phyloP scores from a whole-genome alignment of 2,888 invertebrate species.

The Pogonocherus hispidulus region DNA sequence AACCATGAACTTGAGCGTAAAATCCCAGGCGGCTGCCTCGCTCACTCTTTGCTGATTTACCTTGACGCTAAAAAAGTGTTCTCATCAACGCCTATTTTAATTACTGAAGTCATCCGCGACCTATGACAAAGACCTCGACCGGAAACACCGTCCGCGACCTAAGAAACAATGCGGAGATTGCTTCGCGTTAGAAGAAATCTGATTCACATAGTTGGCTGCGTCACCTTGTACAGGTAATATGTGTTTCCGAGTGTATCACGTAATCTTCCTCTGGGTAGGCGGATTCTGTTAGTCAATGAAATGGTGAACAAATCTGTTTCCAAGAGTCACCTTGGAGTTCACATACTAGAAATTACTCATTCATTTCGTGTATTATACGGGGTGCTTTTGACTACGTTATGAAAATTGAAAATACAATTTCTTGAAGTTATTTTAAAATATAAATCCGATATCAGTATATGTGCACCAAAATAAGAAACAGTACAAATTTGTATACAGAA shows the following conservation, averaged over 20 bases:
- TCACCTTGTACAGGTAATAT: slow-evolving; percentile 13
- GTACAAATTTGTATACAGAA: too few species aligned
- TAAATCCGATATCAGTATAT: too few species aligned
- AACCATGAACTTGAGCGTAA: background rate
- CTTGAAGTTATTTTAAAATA: too few species aligned
- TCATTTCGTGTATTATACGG: too few species aligned
- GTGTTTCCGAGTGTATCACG: slow-evolving; percentile 14
- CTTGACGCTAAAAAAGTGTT: slow-evolving; percentile 8
- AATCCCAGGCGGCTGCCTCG: background rate
- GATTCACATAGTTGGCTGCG: slow-evolving; percentile 18
- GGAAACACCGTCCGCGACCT: background rate
- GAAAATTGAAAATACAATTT: too few species aligned
- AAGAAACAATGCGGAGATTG: background rate
- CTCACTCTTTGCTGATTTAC: background rate
- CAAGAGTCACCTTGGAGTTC: too few species aligned
- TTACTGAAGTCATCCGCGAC: slow-evolving; percentile 21
- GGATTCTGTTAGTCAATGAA: background rate
- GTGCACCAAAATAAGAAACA: too few species aligned
- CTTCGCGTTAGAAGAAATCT: slow-evolving; percentile 8
- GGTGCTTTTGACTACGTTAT: too few species aligned
- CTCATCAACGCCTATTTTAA: background rate
- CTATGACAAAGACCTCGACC: slow-evolving; percentile 18
- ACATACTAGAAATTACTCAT: too few species aligned
- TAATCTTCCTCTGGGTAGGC: slow-evolving; percentile 6
- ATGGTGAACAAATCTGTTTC: too few species aligned